A percentile compares a stretch with the other conserved stretches of the same genome.
These are phyloP conservation scores for Illadopsis cleaveri DNA, from an alignment of 2,113 vertebrate genomes.

Conservation along the genomic window DNA sequence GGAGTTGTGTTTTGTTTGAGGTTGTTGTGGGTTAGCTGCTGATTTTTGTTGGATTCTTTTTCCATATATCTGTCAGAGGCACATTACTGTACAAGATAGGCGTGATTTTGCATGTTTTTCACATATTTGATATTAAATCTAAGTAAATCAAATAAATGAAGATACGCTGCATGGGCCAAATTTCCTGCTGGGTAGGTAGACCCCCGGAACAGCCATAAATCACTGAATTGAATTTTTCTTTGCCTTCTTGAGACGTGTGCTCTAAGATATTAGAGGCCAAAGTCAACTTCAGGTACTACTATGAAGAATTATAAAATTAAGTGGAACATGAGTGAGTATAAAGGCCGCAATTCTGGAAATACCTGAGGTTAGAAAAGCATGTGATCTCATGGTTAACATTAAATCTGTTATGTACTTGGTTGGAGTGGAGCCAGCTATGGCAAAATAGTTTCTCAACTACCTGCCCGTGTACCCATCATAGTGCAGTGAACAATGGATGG, in stretches of 20 bases:
- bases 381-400: background rate
- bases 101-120: background rate
- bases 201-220: background rate
- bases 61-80: background rate
- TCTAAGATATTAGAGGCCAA: background rate
- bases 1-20: slow-evolving; percentile 34
- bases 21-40: slow-evolving; percentile 24
- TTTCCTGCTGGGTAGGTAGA: background rate
- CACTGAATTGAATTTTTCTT: background rate
- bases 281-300: slow-evolving; percentile 23
- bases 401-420: background rate
- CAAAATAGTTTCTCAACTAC: background rate
- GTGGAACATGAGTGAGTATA: background rate
- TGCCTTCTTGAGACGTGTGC: background rate
- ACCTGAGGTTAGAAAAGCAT: background rate
- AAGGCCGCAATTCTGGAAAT: background rate
- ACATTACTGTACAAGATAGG: background rate
- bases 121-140: background rate
- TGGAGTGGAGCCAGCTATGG: background rate
- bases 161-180: rapidly evolving
- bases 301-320: slow-evolving; percentile 24
- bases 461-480: background rate
- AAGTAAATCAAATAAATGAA: slow-evolving; percentile 26
- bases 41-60: slow-evolving; percentile 43
- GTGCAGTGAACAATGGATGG: background rate